Percentiles rank a stretch among this genome's conserved stretches.
Evolutionary conservation across 2,888 invertebrate species (phyloP).

Genomic region (Lepidochrysops patricia): DNA sequence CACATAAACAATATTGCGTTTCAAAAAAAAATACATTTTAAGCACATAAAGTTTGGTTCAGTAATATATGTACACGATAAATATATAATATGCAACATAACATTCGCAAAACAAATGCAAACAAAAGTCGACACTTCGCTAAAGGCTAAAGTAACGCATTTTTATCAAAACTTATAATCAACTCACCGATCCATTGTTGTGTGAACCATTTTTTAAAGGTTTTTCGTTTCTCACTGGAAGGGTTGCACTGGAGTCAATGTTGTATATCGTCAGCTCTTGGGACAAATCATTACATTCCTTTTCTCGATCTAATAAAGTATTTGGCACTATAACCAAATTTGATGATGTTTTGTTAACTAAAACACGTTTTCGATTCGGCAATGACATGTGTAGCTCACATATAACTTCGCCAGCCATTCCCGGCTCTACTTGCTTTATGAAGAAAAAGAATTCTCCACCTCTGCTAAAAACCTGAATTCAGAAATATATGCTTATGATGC

Average conservation of each 20-base stretch:
- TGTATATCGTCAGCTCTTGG: constrained; percentile 16
- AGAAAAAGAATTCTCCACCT: constrained; percentile 28
- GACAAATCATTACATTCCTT: constrained; percentile 7
- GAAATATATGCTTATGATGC: no score
- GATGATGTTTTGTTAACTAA: constrained; percentile 23
- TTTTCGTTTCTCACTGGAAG: constrained; percentile 14
- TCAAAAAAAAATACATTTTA: not conserved
- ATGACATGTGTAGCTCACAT: constrained; percentile 30
- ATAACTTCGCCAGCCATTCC: constrained; percentile 31
- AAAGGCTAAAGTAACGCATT: not conserved
- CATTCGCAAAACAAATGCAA: not conserved
- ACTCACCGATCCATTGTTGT: not conserved
- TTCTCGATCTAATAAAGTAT: constrained; percentile 15
- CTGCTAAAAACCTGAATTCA: constrained; percentile 15
- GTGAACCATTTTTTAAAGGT: not conserved
- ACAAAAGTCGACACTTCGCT: not conserved
- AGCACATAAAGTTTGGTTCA: not conserved
- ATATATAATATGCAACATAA: not conserved
- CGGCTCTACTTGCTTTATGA: constrained; percentile 30
- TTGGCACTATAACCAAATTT: constrained; percentile 23
- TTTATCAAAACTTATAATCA: not conserved
- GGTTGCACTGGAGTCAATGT: constrained; percentile 14
- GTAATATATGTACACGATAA: not conserved
- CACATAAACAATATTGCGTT: not conserved
- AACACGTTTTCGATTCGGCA: constrained; percentile 24